phyloP scores from a whole-genome alignment of 2,797 vertebrate species.

The Siniperca undulata region DNA sequence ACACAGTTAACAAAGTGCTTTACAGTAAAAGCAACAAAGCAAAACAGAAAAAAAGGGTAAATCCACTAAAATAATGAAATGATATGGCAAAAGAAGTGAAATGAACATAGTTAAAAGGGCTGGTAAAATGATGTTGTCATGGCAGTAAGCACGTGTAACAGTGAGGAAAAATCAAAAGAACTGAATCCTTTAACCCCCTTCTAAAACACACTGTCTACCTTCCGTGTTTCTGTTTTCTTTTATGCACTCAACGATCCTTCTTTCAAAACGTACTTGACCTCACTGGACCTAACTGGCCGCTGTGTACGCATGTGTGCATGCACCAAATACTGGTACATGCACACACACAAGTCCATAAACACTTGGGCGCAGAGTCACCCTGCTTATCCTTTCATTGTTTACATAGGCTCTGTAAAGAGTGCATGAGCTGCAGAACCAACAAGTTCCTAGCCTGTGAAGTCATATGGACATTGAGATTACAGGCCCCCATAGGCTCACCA shows the following conservation, averaged over 20 bases:
- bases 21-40: not conserved
- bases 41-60: not conserved
- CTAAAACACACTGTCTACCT: not conserved
- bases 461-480: slow-evolving; percentile 67
- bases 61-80: not conserved
- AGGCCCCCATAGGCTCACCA: slow-evolving; percentile 41
- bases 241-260: not conserved
- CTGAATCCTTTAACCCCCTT: not conserved
- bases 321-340: not conserved
- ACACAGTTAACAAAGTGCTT: not conserved
- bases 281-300: not conserved
- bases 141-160: not conserved
- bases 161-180: too few relatives aligned
- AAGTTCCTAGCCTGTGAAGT: slow-evolving; percentile 70
- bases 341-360: slow-evolving; percentile 2
- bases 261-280: slow-evolving; percentile 17
- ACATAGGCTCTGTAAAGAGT: slow-evolving; percentile 36
- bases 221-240: not conserved
- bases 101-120: not conserved
- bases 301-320: not conserved
- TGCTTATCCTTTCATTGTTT: slow-evolving; percentile 52
- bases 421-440: slow-evolving; percentile 39
- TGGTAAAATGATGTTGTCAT: not conserved
- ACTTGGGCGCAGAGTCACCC: not conserved
- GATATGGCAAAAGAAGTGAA: not conserved